Conservation (phyloP, 2,888 invertebrate genomes). For the Drosophila suboccidentalis region DNA sequence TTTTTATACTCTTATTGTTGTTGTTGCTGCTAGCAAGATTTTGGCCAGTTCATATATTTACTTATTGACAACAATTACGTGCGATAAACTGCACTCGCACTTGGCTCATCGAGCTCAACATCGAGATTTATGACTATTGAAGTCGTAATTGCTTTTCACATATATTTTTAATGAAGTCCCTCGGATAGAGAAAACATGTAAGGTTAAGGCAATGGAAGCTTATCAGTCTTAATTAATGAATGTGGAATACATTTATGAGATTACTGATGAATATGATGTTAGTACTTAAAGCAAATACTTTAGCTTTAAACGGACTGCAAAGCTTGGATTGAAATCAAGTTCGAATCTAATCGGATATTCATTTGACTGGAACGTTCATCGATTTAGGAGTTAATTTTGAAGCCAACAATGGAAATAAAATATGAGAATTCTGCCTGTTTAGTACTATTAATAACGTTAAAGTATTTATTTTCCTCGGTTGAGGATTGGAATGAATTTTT, state of each 20-base stretch:
- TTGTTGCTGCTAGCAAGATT: constrained; percentile 45
- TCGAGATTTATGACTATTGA: constrained; percentile 54
- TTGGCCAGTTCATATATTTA: constrained; percentile 62
- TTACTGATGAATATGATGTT: no score
- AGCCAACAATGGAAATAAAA: no score
- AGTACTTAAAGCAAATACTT: no score
- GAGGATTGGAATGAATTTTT: no score
- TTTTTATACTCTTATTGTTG: no score
- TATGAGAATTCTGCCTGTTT: no score
- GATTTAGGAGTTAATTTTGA: no score
- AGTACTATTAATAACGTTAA: no score
- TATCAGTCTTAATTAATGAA: background rate
- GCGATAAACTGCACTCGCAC: constrained; percentile 27
- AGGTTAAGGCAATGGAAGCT: background rate
- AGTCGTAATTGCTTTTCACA: constrained; percentile 39
- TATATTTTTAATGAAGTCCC: constrained; percentile 30
- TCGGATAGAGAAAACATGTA: background rate
- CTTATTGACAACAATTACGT: constrained; percentile 67
- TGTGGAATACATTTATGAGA: background rate
- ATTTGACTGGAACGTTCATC: no score
- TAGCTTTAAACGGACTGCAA: background rate
- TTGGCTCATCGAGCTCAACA: constrained; percentile 21
- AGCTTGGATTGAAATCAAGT: background rate
- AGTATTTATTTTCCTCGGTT: no score
- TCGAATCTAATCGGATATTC: no score